Evolutionary conservation across 2,888 invertebrate genomes (phyloP), one percentile per base, ranked within the genome.

Genomic region (Oligia fasciuncula): DNA sequence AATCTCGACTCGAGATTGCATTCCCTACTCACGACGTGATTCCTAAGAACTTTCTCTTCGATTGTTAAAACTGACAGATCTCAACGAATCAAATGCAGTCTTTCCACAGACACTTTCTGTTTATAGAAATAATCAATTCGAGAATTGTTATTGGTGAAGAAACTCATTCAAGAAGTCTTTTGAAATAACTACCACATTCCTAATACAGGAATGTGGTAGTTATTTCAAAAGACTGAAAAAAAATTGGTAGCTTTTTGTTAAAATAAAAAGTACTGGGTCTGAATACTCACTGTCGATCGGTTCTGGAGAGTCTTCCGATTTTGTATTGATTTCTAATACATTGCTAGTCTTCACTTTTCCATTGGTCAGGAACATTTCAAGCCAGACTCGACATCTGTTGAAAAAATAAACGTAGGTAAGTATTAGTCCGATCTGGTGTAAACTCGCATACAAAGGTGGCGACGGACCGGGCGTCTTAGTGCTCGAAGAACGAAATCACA

Each of bases 341-440:
- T 99, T 99, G 91, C 99, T 99, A 76, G 98, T 98, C 93, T 98
- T 98, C 81, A 98, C 98, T 93, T 98, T 98, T 35, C 99, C 99
- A 93, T 99, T 99, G 0, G 98, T 98, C 63, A 99, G 95, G 94
- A 99, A 99, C 85, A 99, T 97, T 91, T 99, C 99, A 85, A 99
- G 95, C 99, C 99, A 99, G 43, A 99, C 97, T 68, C 98, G 98
- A 93, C 99, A 99, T 91, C 98, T 98, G 92, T 67, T 92, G 90
- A 13, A 11, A 65, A 65, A 65, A 23, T 5, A 65, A 19, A 65
- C 2, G 1, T 3, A n/a, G 60, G n/a, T n/a, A 40, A 65, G 0
- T 23, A 65, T 4, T 13, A 5, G 40, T 65, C 40, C 23, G 0
- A 40, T 13, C 5, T 23, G 40, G 0, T 13, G 65, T 23, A 11